Conservation (phyloP, 2,888 invertebrate species). For the Eucera pruinosa region DNA sequence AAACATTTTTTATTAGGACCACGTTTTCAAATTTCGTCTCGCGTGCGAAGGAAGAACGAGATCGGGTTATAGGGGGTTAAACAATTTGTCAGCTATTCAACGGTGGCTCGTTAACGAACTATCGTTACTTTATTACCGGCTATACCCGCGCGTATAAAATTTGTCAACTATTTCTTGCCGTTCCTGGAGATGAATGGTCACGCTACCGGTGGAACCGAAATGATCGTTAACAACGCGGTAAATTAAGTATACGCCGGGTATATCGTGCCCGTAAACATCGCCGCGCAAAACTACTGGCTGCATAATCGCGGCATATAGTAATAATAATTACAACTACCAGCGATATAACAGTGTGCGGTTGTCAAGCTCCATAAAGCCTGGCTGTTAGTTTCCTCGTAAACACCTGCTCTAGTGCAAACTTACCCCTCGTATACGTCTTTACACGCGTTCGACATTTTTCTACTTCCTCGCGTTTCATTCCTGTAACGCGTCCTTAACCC, state of each 20-base stretch:
- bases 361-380: conserved; percentile 77
- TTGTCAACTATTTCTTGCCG: background rate
- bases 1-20: no score
- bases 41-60: no score
- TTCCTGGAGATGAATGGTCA: background rate
- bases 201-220: background rate
- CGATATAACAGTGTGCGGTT: conserved; percentile 73
- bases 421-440: conserved; percentile 3
- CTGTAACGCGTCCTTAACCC: no score
- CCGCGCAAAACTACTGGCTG: background rate
- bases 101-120: no score
- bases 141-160: no score
- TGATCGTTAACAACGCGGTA: conserved; percentile 12
- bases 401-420: conserved; percentile 61
- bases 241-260: conserved; percentile 6
- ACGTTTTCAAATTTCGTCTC: no score
- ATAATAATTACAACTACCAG: conserved; percentile 78
- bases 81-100: no score
- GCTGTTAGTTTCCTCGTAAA: conserved; percentile 79
- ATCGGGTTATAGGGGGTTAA: no score
- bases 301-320: conserved; percentile 71
- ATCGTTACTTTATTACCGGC: no score
- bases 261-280: background rate
- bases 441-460: background rate
- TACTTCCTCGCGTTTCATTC: no score